Percentiles rank a stretch among this genome's conserved stretches.
Conservation (phyloP, 2,113 vertebrate genomes). For the Cyrtonyx montezumae region DNA sequence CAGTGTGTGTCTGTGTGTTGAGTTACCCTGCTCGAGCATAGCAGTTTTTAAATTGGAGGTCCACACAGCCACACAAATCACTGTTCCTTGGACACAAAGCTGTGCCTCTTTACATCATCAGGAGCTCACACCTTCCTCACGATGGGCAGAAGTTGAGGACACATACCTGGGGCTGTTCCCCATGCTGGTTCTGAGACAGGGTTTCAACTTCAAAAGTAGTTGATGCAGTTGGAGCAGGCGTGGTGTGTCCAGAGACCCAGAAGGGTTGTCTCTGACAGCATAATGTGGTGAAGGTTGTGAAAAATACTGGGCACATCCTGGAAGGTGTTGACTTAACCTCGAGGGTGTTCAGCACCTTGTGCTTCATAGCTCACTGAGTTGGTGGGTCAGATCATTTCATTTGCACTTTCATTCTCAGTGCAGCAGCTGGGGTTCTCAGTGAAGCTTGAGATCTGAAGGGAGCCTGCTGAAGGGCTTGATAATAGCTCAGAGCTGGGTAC, state of each 20-base stretch:
- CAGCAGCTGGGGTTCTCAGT: no score
- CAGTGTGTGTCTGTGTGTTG: neutral
- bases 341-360: neutral
- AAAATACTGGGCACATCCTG: neutral
- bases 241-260: no score
- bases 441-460: neutral
- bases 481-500: neutral
- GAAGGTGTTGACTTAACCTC: neutral
- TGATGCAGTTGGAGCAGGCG: no score
- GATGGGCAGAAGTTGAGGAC: neutral
- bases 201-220: neutral
- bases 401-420: neutral
- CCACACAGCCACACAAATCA: neutral
- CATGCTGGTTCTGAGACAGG: neutral
- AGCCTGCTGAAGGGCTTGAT: neutral
- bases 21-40: neutral
- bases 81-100: neutral
- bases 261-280: neutral
- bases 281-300: no score
- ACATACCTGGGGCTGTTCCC: neutral
- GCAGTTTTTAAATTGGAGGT: neutral
- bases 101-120: rapidly evolving
- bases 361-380: no score
- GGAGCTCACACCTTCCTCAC: neutral
- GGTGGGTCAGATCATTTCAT: neutral